These are phyloP conservation scores for Rhinolophus sinicus DNA, from an alignment of 2,113 vertebrate genomes.

Conservation along the genomic window DNA sequence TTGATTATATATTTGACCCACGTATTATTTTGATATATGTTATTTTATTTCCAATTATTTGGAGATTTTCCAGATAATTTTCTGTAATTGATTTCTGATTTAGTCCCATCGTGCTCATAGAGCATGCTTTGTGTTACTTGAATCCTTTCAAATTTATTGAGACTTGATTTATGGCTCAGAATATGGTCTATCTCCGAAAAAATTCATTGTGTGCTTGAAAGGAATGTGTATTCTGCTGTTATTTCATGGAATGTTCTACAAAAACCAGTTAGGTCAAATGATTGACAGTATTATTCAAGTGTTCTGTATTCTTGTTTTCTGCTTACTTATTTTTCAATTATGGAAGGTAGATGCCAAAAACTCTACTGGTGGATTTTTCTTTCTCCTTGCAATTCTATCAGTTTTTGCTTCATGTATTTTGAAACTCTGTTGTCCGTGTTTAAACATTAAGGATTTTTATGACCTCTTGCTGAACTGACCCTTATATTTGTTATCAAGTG, in stretches of 20 bases:
- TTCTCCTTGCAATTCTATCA: neutral
- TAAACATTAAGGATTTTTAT: constrained; percentile 20
- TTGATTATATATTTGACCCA: neutral
- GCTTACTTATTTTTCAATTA: neutral
- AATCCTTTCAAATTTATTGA: constrained; percentile 25
- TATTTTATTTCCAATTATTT: constrained; percentile 4
- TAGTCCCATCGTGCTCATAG: neutral
- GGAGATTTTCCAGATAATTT: constrained; percentile 34
- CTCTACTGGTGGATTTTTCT: neutral
- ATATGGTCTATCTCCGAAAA: neutral
- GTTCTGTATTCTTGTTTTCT: neutral
- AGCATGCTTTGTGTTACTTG: neutral
- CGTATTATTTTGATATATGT: neutral
- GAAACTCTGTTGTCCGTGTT: neutral
- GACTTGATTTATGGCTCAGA: constrained; percentile 14
- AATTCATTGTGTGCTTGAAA: neutral
- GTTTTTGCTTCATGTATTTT: neutral
- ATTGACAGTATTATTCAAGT: neutral
- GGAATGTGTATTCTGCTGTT: neutral
- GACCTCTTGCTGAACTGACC: neutral
- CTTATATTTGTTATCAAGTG: constrained; percentile 4
- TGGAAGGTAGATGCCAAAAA: neutral
- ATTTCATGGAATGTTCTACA: neutral
- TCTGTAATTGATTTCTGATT: neutral
- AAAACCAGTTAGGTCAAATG: neutral